These are phyloP conservation scores for Listronotus oregonensis DNA, from an alignment of 1,140 invertebrate species.

Conservation along the genomic window DNA sequence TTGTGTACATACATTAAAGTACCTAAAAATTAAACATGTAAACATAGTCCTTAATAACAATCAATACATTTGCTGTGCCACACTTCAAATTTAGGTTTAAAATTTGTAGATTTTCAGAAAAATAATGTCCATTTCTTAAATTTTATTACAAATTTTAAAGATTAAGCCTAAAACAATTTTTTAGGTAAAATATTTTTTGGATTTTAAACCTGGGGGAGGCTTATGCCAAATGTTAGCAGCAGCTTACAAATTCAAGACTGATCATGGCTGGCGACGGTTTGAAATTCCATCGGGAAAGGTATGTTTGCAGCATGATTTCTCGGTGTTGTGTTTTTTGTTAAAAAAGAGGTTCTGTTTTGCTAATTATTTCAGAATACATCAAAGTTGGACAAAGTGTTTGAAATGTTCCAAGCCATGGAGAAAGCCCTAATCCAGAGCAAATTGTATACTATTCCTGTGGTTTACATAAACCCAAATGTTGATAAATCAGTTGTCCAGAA, in stretches of 20 bases:
- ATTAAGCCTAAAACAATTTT: slow-evolving; percentile 2
- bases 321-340: slow-evolving; percentile 29
- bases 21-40: too few relatives aligned
- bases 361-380: slow-evolving; percentile 76
- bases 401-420: slow-evolving; percentile 93
- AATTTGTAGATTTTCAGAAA: too few relatives aligned
- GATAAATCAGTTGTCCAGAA: slow-evolving; percentile 81
- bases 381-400: slow-evolving; percentile 88
- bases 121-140: too few relatives aligned
- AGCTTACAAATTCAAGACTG: slow-evolving; percentile 93
- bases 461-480: slow-evolving; percentile 84
- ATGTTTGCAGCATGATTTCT: slow-evolving; percentile 45
- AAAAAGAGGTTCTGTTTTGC: slow-evolving; percentile 38
- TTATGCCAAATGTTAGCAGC: slow-evolving; percentile 91
- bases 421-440: slow-evolving; percentile 82
- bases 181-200: slow-evolving; percentile 75
- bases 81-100: too few relatives aligned
- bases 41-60: too few relatives aligned
- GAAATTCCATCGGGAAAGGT: slow-evolving; percentile 86
- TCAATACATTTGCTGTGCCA: too few relatives aligned
- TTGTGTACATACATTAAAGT: too few relatives aligned
- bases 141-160: too few relatives aligned
- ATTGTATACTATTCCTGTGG: slow-evolving; percentile 75
- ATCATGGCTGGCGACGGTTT: slow-evolving; percentile 92
- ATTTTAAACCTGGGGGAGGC: slow-evolving; percentile 91